Evolutionary conservation across 1,140 invertebrate species (phyloP), one percentile per base, ranked within the genome.

Genomic region (Drosophila nigrodunni): DNA sequence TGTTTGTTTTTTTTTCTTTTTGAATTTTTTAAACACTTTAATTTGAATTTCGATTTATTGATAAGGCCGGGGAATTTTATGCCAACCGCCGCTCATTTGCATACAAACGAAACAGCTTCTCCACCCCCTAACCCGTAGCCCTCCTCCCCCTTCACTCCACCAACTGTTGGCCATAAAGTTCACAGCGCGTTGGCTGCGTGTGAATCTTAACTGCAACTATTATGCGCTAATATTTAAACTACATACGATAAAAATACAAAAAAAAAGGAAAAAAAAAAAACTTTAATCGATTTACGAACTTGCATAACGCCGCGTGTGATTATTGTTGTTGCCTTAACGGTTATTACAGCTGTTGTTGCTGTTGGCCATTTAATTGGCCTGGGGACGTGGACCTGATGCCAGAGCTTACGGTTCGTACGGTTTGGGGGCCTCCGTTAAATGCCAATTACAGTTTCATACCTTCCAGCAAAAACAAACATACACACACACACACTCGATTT

Each of bases 101-200:
- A 87, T 87, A 86, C 75, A 86, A 87, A 81, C 65, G 80, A 83
- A 80, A 70, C 73, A 44, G 54, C 44, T 50, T 61, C 47, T 49
- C 21, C 68, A 11, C 44, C 25, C 30, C 44, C 34, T 21, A 8
- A 9, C 37, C 2, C 47, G 39, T 21, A n/a, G 15, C 15, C 11
- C 9, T 50, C 15, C 18, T 10, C 2, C 35, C 2, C 1, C n/a
- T 37, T 2, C 43, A 6, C 10, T 30, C 39, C 6, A n/a, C 15
- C 25, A 9, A 2, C 25, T 6, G 18, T 2, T 21, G 18, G 10
- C 8, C 13, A 34, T 15, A 30, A 25, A 37, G 30, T 54, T 37
- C 50, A 50, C 25, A 50, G 30, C 10, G 37, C 41, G 41, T 13
- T 21, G 2, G 41, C 68, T 64, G 66, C 49, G 58, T 81, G 79